phyloP scores from a whole-genome alignment of 2,888 invertebrate genomes.

The Oligia strigilis region DNA sequence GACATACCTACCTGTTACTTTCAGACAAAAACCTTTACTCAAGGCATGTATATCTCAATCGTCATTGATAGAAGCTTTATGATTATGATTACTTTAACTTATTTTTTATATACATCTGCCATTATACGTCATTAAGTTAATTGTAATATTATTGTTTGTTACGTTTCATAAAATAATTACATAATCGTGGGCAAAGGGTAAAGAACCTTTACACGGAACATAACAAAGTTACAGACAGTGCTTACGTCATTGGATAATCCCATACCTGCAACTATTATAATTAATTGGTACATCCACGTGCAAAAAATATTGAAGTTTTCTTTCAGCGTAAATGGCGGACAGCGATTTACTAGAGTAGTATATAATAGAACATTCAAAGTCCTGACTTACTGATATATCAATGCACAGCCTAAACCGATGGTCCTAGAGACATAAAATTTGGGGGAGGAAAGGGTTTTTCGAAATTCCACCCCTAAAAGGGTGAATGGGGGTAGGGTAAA shows the following conservation, averaged over 20 bases:
- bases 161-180: slow-evolving; percentile 25
- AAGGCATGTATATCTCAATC: not conserved
- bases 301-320: not conserved
- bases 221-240: slow-evolving; percentile 2
- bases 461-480: too few species aligned
- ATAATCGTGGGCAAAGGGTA: slow-evolving; percentile 34
- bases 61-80: not conserved
- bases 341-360: not conserved
- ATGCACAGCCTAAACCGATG: too few species aligned
- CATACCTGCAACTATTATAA: slow-evolving; percentile 12
- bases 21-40: not conserved
- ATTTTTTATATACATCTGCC: not conserved
- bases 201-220: slow-evolving; percentile 10
- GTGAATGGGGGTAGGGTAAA: too few species aligned
- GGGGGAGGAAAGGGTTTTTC: too few species aligned
- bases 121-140: slow-evolving; percentile 35
- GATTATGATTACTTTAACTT: not conserved
- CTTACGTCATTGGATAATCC: slow-evolving; percentile 34
- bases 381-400: too few species aligned
- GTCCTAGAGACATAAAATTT: too few species aligned
- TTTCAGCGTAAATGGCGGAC: not conserved
- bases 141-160: slow-evolving; percentile 39
- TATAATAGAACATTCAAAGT: too few species aligned
- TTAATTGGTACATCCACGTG: not conserved
- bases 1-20: not conserved